These are phyloP conservation scores for Antheraea pernyi DNA, from an alignment of 1,140 invertebrate genomes.

Conservation along the genomic window DNA sequence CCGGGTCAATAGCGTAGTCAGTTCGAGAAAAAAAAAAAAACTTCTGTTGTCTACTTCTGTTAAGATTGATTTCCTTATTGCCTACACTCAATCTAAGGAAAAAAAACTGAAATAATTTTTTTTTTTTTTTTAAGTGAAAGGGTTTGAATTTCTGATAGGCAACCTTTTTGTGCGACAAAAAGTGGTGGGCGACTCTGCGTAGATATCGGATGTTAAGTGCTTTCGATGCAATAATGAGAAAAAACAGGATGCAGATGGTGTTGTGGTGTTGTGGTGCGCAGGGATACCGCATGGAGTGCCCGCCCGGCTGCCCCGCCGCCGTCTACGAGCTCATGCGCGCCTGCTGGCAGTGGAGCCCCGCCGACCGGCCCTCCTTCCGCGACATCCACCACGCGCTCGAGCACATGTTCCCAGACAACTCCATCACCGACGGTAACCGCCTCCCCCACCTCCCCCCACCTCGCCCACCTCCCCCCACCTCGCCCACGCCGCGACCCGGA, in stretches of 20 bases:
- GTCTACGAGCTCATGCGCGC: conserved; percentile 97
- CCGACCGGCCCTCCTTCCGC: conserved; percentile 95
- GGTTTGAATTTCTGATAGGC: too few relatives aligned
- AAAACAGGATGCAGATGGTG: conserved; percentile 19
- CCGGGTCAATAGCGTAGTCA: too few relatives aligned
- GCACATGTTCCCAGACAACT: conserved; percentile 96
- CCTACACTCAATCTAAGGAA: too few relatives aligned
- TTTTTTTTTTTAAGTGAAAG: too few relatives aligned
- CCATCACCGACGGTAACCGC: conserved; percentile 88
- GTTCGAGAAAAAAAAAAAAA: too few relatives aligned
- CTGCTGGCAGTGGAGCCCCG: conserved; percentile 97
- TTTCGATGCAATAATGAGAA: too few relatives aligned
- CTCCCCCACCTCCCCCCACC: not conserved
- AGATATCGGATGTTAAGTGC: too few relatives aligned
- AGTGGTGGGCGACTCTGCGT: too few relatives aligned
- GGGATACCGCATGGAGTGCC: conserved; percentile 99
- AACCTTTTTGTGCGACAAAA: too few relatives aligned
- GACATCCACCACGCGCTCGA: conserved; percentile 97
- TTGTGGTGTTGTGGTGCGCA: conserved; percentile 42
- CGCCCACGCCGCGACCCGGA: not conserved
- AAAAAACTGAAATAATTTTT: too few relatives aligned
- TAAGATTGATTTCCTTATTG: too few relatives aligned
- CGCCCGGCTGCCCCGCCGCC: conserved; percentile 96
- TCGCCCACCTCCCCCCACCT: not conserved
- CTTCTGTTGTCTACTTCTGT: too few relatives aligned